Evolutionary conservation across 2,113 vertebrate genomes (phyloP).

Genomic region (Entelurus aequoreus): DNA sequence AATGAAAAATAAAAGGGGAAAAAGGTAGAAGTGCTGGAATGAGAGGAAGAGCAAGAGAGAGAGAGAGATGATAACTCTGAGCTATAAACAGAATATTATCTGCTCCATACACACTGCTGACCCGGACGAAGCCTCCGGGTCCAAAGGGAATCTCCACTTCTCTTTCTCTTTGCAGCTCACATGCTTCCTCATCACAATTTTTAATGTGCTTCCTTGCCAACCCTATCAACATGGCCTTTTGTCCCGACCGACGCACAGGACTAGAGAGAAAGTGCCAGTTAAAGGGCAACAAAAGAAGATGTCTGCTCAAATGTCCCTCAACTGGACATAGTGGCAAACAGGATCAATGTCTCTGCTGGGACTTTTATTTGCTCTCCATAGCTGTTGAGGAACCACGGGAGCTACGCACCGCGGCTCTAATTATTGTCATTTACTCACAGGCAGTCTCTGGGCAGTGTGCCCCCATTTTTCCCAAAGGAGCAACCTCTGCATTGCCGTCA

Average conservation of each 20-base stretch:
- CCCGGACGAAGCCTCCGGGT: conserved; percentile 41
- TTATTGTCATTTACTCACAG: conserved; percentile 50
- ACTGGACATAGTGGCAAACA: conserved; percentile 42
- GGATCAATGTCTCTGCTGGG: conserved; percentile 52
- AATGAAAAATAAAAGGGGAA: conserved; percentile 6
- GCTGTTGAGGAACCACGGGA: conserved; percentile 36
- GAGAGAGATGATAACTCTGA: conserved; percentile 22
- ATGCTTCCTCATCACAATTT: conserved; percentile 30
- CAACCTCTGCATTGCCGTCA: conserved; percentile 22
- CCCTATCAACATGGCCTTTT: conserved; percentile 14
- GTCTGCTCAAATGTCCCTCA: conserved; percentile 40
- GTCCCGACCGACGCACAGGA: background rate
- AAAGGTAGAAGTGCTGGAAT: conserved; percentile 9
- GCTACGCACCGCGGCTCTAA: conserved; percentile 46
- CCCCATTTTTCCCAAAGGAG: conserved; percentile 32
- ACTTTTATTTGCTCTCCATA: conserved; percentile 50
- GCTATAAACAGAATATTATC: conserved; percentile 52
- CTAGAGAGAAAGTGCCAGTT: conserved; percentile 17
- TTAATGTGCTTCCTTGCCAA: conserved; percentile 36
- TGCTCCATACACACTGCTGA: conserved; percentile 48
- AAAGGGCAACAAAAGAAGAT: conserved; percentile 40
- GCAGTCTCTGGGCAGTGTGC: conserved; percentile 23
- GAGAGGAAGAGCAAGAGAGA: conserved; percentile 7
- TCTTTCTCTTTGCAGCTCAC: conserved; percentile 26
- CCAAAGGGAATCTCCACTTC: conserved; percentile 45